Conservation (phyloP, 1,140 invertebrate genomes). For the Thaumetopoea pityocampa region DNA sequence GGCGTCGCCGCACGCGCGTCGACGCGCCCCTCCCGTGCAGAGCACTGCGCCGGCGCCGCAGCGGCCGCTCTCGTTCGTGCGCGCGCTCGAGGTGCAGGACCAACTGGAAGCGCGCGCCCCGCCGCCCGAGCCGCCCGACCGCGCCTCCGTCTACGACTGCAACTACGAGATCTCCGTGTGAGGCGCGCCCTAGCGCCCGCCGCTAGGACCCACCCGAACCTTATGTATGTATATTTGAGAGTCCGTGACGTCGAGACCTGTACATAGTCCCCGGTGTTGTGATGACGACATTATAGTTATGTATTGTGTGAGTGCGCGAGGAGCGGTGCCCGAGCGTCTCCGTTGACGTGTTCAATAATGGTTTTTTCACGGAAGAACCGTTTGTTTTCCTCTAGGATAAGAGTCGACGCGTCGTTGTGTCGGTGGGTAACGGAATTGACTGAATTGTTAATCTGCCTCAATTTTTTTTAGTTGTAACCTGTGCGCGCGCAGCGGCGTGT, state of each 20-base stretch:
- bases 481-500: conserved; percentile 18
- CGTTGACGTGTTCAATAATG: conserved; percentile 30
- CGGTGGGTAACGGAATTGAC: conserved; percentile 39
- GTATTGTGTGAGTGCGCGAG: conserved; percentile 20
- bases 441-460: conserved; percentile 44
- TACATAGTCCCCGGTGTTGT: conserved; percentile 66
- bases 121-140: conserved; percentile 84
- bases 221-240: conserved; percentile 69
- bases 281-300: conserved; percentile 40
- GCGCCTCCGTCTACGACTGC: conserved; percentile 94
- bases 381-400: conserved; percentile 31
- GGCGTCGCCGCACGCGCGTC: conserved; percentile 82
- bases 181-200: conserved; percentile 18
- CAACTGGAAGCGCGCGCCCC: conserved; percentile 79
- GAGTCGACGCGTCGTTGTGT: conserved; percentile 12
- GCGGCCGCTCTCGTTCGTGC: conserved; percentile 94
- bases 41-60: conserved; percentile 76
- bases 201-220: conserved; percentile 20
- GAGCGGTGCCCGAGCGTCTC: conserved; percentile 31
- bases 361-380: conserved; percentile 31
- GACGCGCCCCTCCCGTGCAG: conserved; percentile 44
- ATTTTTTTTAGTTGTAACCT: conserved; percentile 33
- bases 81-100: conserved; percentile 93
- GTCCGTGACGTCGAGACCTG: conserved; percentile 39
- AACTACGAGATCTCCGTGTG: conserved; percentile 96